Evolutionary conservation across 2,113 vertebrate genomes (phyloP).

Genomic region (Seriola rivoliana): DNA sequence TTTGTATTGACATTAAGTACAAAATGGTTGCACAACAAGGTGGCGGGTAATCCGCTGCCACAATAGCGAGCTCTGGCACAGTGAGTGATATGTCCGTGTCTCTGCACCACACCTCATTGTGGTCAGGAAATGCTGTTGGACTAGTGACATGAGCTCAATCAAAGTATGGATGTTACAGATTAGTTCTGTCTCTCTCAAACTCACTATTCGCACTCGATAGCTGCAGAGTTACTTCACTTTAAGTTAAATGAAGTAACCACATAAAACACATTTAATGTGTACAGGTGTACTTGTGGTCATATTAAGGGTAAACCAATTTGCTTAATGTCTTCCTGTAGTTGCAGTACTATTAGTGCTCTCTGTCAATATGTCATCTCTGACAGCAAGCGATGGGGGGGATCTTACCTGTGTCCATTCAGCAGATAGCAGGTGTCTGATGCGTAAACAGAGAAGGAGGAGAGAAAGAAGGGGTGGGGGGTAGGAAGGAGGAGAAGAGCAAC

Average conservation of each 20-base stretch:
- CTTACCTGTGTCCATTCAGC: slow-evolving; percentile 15
- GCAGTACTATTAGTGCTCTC: slow-evolving; percentile 10
- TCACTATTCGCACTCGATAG: background rate
- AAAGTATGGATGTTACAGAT: slow-evolving; percentile 7
- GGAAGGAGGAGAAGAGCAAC: slow-evolving; percentile 38
- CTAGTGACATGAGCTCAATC: background rate
- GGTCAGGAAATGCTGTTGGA: background rate
- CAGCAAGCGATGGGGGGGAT: background rate
- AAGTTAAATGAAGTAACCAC: too few relatives aligned
- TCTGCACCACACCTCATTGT: background rate
- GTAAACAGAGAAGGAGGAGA: slow-evolving; percentile 69
- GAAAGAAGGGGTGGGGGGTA: slow-evolving; percentile 6
- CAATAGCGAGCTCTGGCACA: background rate
- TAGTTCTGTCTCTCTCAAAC: background rate
- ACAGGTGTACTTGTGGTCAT: background rate
- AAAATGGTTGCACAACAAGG: slow-evolving; percentile 33
- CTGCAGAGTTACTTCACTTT: background rate
- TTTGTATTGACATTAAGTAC: slow-evolving; percentile 35
- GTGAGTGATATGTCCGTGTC: slow-evolving; percentile 6
- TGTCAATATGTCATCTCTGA: slow-evolving; percentile 32
- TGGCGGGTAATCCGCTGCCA: slow-evolving; percentile 15
- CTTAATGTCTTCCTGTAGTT: slow-evolving; percentile 32
- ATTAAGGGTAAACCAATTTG: slow-evolving; percentile 33
- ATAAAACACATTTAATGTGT: background rate
- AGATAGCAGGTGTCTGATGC: slow-evolving; percentile 62